Conservation (phyloP, 2,888 invertebrate species). For the Erebia ligea region DNA sequence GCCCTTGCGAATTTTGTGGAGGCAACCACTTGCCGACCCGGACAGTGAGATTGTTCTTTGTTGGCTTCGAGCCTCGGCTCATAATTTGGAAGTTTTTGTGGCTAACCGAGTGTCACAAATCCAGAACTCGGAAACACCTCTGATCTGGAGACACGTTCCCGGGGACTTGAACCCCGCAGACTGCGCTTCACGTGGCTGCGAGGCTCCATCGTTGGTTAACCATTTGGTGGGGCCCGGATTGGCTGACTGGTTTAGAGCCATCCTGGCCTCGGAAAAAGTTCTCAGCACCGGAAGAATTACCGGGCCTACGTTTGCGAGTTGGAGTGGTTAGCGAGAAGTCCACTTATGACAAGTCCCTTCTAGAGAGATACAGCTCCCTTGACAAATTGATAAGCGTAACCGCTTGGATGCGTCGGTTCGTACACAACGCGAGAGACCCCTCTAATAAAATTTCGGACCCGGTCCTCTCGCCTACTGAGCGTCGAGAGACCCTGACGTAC, state of each 20-base stretch:
- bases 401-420: neutral
- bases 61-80: slow-evolving; percentile 17
- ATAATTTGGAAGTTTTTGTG: neutral
- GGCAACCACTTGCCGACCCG: no score
- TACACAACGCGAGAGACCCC: neutral
- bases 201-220: neutral
- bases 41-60: slow-evolving; percentile 31
- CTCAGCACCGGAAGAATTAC: neutral
- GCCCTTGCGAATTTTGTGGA: no score
- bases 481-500: neutral
- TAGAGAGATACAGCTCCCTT: neutral
- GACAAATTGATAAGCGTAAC: neutral
- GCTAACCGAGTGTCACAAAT: neutral
- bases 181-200: neutral
- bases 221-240: neutral
- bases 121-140: neutral
- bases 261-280: neutral
- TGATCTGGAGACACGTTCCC: neutral
- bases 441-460: neutral
- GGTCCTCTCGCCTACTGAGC: neutral
- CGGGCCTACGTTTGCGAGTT: neutral
- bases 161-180: neutral
- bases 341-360: neutral
- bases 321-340: neutral
- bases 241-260: neutral